Base-by-base conservation (phyloP, 2,888 invertebrate species). In the Lasioglossum marginatum region DNA sequence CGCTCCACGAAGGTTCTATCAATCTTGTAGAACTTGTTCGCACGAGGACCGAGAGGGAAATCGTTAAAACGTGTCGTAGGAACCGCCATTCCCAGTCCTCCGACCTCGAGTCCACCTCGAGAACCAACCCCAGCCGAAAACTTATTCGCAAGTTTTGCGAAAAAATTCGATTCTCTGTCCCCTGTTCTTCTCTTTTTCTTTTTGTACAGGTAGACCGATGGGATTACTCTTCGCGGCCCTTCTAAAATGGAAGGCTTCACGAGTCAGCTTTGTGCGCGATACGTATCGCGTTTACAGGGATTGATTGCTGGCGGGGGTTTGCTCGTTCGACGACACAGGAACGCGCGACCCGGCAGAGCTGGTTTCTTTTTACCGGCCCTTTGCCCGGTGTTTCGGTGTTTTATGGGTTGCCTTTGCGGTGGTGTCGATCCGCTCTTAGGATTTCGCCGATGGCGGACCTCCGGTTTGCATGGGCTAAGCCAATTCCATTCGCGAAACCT, bases 201-300 rank as follows among this genome's bases (percentile, higher is more conserved):
- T 66, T 34, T 23, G 19, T 23, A 10, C 10, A 1, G 4, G 19
- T 6, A 31, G 66, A 23, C 66, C 83, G 73, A 77, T 73, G 77
- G 83, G 83, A 83, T 83, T 83, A 77, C 83, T 73, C 74, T 34
- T 45, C 31, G 37, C 68, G n/a, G n/a, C 34, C 37, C 68, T 63
- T 12, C 34, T 34, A 57, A 48, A 83, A 77, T 31, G 63, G 45
- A 83, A 27, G 83, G 83, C 73, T 83, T 83, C 83, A 23, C 40
- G 71, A 34, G 63, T 76, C 43, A 57, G 72, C 82, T 76, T 83
- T 75, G 82, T 83, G 60, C 31, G 23, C 63, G 83, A 76, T 83
- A 66, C 77, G 83, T 83, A 83, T 83, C 83, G 45, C 57, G 57
- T 83, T 83, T 77, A 31, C 73, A 43, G 37, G 83, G 83, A 83